Evolutionary conservation across 2,888 invertebrate species (phyloP), one percentile per base, ranked within the genome.

Genomic region (Xylota sylvarum): DNA sequence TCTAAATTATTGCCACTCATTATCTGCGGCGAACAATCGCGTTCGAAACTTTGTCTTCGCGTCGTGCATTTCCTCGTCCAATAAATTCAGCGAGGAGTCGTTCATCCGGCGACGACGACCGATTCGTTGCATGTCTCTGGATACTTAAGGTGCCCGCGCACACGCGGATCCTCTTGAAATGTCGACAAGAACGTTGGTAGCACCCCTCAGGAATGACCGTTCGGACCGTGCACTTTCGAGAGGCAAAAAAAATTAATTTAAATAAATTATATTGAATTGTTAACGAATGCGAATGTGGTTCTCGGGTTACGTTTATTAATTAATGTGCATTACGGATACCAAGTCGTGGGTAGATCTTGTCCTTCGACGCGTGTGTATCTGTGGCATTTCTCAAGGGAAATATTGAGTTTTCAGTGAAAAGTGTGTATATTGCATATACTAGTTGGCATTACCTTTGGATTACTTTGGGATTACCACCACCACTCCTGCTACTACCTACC

Each of bases 1-100:
- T 80, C 76, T 80, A 80, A 85, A 64, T 77, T 85, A 85, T 85
- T 77, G 85, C 80, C 72, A 72, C 76, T 76, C 80, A 85, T 85
- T 85, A 85, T 85, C 85, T 72, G 58, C 48, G 67, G 60, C 76
- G 56, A 85, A 77, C 85, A 85, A 85, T 85, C 85, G 85, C 80
- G 85, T 48, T 85, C 76, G 70, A 72, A 80, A 40, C 55, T 70
- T 76, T 69, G 46, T 70, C 50, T 58, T 65, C 35, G 48, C 52
- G 64, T 70, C 46, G 85, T 85, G 80, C 85, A 85, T 80, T 85
- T 80, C 80, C 76, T 85, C 40, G 80, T 80, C 77, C 72, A 76
- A 80, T 85, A 85, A 85, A 85, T 85, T 72, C 80, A 64, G n/a
- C 74, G 52, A 70, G 67, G 79, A 84, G 64, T 74, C 67, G 72